Evolutionary conservation across 2,888 invertebrate genomes (phyloP), one percentile per base, ranked within the genome.

Genomic region (Calameuta pallipes): DNA sequence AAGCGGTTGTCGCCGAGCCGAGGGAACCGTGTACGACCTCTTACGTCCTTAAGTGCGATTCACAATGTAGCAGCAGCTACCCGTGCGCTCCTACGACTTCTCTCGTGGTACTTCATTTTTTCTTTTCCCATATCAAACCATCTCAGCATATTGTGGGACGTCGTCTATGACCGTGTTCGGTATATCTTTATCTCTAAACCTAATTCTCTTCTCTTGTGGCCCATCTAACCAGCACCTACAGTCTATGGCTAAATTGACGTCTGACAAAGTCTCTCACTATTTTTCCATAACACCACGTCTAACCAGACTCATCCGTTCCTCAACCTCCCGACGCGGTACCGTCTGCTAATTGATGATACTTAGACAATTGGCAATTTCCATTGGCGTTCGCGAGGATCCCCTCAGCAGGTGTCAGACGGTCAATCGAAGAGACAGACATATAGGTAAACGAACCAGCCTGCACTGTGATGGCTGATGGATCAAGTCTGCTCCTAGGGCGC

Each of bases 21-120:
- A 30, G 83, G 85, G 82, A 83, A 85, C 83, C 85, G 79, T 83
- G 83, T 82, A 83, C 80, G 15, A 34, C 12, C 71, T 71, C 34
- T 23, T 23, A 23, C 23, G 9, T 15, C 56, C 56, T 56, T 56
- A 56, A 56, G 56, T 15, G 9, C 71, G 71, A 34, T 71, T 71
- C 33, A 71, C 71, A 31, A 31, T 31, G 15, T 12, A 34, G 71
- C 9, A 71, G 33, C 34, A 71, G 13, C 31, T 34, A 33, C 34
- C 31, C 31, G 31, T 34, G 36, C 12, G 12, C 31, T 31, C 71
- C 71, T 23, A 34, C 71, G 71, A 23, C 33, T 15, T 31, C 71
- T 71, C 13, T 23, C 71, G 31, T 12, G 6, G 3, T 30, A 4
- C 71, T 71, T 12, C 33, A 34, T 71, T 56, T 41, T 23, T 56